phyloP scores from a whole-genome alignment of 2,113 vertebrate genomes.

The Cygnus buccinator region DNA sequence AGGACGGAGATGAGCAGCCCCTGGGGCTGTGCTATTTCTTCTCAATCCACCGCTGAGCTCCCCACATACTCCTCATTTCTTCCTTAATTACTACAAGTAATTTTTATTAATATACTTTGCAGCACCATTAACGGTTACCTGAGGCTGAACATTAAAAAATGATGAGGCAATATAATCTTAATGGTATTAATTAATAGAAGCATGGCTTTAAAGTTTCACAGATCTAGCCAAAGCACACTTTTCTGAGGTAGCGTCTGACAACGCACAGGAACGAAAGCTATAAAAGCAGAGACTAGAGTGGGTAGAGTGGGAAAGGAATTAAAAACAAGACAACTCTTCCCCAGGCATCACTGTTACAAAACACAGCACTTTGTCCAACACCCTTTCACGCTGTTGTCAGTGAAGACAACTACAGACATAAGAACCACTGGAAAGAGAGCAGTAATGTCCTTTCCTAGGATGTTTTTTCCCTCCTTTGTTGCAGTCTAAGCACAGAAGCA shows the following conservation, averaged over 20 bases:
- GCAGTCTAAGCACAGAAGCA: background rate
- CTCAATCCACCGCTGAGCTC: conserved; percentile 34
- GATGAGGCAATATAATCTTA: conserved; percentile 73
- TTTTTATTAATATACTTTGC: conserved; percentile 81
- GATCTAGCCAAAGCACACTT: background rate
- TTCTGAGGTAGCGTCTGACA: background rate
- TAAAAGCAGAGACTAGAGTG: background rate
- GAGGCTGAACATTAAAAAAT: conserved; percentile 76
- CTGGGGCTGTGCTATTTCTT: conserved; percentile 7
- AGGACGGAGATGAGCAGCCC: background rate
- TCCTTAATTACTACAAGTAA: conserved; percentile 75
- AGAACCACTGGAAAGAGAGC: background rate
- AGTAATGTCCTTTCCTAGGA: background rate
- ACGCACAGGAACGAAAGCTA: background rate
- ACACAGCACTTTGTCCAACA: background rate
- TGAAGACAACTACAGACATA: background rate
- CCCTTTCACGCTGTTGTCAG: background rate
- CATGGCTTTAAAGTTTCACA: conserved; percentile 33
- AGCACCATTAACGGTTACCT: conserved; percentile 78
- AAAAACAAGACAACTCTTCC: background rate
- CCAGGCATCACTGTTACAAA: background rate
- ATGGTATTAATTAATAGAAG: conserved; percentile 66
- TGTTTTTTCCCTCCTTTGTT: background rate
- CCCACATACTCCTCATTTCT: conserved; percentile 48
- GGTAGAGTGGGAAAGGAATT: background rate